A percentile compares a stretch with the other conserved stretches of the same genome.
Evolutionary conservation across 2,797 vertebrate genomes (phyloP).

Genomic region (Nothura maculosa): DNA sequence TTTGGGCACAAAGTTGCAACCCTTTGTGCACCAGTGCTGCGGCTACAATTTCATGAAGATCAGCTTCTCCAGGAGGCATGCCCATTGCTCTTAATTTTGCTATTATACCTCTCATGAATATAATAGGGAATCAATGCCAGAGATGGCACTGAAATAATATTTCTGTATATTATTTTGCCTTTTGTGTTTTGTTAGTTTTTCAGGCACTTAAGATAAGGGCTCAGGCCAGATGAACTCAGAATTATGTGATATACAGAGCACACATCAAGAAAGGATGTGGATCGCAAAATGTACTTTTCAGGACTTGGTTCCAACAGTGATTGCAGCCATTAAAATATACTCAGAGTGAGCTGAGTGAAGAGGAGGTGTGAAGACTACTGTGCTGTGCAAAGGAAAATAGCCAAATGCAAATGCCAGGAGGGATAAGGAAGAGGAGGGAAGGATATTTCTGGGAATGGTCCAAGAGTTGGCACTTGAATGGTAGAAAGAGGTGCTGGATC

Average conservation of each 20-base stretch:
- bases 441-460: not conserved
- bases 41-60: not conserved
- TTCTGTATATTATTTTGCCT: not conserved
- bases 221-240: not conserved
- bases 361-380: constrained; percentile 57
- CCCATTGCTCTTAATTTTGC: not conserved
- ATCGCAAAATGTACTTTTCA: not conserved
- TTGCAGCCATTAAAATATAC: constrained; percentile 42
- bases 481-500: not conserved
- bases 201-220: not conserved
- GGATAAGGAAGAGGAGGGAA: not conserved
- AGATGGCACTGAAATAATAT: not conserved
- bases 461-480: not conserved
- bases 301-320: not conserved
- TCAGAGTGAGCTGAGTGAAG: constrained; percentile 38
- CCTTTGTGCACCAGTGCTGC: not conserved
- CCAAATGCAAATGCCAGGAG: not conserved
- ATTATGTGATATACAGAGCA: not conserved
- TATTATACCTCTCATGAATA: not conserved
- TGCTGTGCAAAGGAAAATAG: not conserved
- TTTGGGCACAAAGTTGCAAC: constrained; percentile 41
- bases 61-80: constrained; percentile 15
- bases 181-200: not conserved
- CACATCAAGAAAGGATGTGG: not conserved
- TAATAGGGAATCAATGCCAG: not conserved